Conservation (phyloP, 2,113 vertebrate species). For the Notothenia coriiceps region DNA sequence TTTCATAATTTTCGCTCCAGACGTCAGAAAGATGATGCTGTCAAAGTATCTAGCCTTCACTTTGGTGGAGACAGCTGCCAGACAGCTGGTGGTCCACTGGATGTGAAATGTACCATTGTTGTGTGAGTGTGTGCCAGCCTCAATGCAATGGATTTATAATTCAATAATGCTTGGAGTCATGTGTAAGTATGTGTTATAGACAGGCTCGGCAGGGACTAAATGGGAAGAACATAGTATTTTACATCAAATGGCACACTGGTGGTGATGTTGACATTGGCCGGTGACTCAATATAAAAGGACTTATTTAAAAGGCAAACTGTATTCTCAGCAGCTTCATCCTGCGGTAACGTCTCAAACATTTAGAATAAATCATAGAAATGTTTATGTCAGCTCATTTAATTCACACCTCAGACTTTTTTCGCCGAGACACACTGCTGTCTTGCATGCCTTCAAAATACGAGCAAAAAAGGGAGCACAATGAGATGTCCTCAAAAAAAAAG, state of each 20-base stretch:
- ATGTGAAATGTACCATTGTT: constrained; percentile 44
- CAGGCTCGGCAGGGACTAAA: constrained; percentile 15
- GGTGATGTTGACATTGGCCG: constrained; percentile 4
- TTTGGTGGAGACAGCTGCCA: constrained; percentile 74
- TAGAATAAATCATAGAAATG: not conserved
- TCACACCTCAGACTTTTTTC: not conserved
- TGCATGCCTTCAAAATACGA: constrained; percentile 12
- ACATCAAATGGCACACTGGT: constrained; percentile 27
- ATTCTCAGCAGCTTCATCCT: constrained; percentile 8
- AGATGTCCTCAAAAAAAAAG: constrained; percentile 5
- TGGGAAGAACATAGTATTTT: constrained; percentile 2
- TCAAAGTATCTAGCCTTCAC: constrained; percentile 71
- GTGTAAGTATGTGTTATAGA: constrained; percentile 3
- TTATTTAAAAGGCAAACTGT: not conserved
- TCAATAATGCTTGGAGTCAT: constrained; percentile 1
- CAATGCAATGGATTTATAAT: constrained; percentile 17
- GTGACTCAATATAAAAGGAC: not conserved
- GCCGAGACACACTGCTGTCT: not conserved
- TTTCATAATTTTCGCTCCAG: constrained; percentile 71
- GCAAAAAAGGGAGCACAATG: not conserved
- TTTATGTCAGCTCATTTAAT: constrained; percentile 7
- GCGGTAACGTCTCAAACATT: not conserved
- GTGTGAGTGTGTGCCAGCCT: not conserved
- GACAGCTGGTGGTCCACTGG: constrained; percentile 71
- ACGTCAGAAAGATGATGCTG: constrained; percentile 75